These are phyloP conservation scores for Periophthalmus magnuspinnatus DNA, from an alignment of 2,797 vertebrate species.

Conservation along the genomic window DNA sequence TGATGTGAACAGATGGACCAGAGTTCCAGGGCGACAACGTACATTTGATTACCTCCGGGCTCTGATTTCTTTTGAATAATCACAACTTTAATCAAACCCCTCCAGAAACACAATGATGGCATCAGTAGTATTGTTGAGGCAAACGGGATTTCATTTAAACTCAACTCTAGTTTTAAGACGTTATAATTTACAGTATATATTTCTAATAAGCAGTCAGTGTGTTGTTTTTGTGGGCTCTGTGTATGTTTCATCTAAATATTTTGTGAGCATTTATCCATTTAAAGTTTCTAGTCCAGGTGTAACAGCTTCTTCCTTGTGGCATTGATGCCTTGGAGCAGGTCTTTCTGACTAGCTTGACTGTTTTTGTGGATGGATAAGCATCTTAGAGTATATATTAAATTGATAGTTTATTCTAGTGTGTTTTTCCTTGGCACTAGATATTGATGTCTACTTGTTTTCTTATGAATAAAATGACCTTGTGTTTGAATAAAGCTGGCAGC, in stretches of 20 bases:
- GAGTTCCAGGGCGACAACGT: too few relatives aligned
- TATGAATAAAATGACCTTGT: neutral
- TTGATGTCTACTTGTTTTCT: neutral
- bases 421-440: neutral
- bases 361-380: neutral
- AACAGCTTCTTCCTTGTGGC: neutral
- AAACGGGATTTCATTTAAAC: constrained; percentile 5
- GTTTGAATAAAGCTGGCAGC: neutral
- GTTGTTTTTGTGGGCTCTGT: neutral
- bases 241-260: neutral
- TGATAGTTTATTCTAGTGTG: constrained; percentile 7
- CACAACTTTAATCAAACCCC: too few relatives aligned
- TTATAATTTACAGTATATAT: neutral
- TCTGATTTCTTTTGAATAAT: too few relatives aligned
- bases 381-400: constrained; percentile 26
- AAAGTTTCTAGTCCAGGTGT: neutral
- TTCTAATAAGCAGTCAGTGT: neutral
- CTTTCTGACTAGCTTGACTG: neutral
- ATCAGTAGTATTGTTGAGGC: neutral
- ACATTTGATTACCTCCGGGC: too few relatives aligned
- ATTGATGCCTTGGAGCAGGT: neutral
- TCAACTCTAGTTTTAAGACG: neutral
- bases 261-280: neutral
- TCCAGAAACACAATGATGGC: neutral
- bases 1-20: too few relatives aligned